Evolutionary conservation across 2,888 invertebrate genomes (phyloP).

Genomic region (Allygus modestus): DNA sequence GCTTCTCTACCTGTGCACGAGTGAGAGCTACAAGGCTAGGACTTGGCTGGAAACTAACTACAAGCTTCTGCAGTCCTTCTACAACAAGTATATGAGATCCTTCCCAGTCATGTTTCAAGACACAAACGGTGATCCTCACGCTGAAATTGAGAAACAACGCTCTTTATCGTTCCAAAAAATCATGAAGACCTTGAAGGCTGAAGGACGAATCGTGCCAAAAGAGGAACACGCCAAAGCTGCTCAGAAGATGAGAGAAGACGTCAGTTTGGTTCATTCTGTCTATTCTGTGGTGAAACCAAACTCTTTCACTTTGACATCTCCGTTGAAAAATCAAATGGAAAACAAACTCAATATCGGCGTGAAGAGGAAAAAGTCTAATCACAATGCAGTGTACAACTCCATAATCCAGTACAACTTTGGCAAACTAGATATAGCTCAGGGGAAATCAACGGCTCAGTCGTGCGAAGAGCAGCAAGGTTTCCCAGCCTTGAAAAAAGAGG

Average conservation of each 20-base stretch:
- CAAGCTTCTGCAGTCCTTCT: constrained; percentile 69
- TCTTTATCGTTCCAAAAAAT: constrained; percentile 62
- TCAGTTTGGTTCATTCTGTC: background rate
- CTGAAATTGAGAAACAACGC: constrained; percentile 60
- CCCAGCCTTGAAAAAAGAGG: background rate
- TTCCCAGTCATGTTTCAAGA: constrained; percentile 61
- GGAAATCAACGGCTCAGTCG: background rate
- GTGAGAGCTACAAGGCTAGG: constrained; percentile 63
- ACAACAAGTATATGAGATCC: constrained; percentile 68
- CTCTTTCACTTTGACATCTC: background rate
- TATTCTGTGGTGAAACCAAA: constrained; percentile 13
- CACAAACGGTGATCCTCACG: constrained; percentile 62
- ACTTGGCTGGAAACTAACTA: constrained; percentile 71
- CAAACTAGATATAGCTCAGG: constrained; percentile 33
- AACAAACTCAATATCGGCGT: constrained; percentile 3
- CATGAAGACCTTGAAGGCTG: constrained; percentile 60
- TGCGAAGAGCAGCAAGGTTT: background rate
- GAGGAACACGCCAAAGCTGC: constrained; percentile 32
- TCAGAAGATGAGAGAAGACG: background rate
- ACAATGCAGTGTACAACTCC: constrained; percentile 18
- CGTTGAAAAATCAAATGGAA: background rate
- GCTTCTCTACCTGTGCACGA: constrained; percentile 65
- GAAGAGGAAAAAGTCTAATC: constrained; percentile 41
- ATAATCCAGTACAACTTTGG: constrained; percentile 51
- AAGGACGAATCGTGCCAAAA: constrained; percentile 45